phyloP scores from a whole-genome alignment of 2,797 vertebrate species.

The Sebastes baramenuke region DNA sequence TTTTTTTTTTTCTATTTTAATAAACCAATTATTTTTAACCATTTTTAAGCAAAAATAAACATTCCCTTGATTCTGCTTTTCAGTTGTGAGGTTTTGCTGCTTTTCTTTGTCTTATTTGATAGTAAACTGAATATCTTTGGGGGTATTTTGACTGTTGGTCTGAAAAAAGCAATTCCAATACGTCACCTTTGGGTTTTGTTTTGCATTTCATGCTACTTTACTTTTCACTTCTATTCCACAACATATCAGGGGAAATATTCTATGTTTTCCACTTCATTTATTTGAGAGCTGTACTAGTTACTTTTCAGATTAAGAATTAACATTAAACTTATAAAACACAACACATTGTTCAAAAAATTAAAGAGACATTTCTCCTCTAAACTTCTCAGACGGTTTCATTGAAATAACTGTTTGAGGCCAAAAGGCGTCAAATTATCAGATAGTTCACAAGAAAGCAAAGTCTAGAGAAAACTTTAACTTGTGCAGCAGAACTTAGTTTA shows the following conservation, averaged over 20 bases:
- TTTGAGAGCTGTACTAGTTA: background rate
- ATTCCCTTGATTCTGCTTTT: background rate
- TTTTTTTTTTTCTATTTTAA: background rate
- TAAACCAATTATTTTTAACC: background rate
- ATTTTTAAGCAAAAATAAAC: background rate
- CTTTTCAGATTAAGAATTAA: background rate
- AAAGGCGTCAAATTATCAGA: fast-evolving
- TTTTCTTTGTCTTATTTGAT: background rate
- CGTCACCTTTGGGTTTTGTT: no score
- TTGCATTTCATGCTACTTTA: background rate
- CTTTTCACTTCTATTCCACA: background rate
- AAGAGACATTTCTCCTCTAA: no score
- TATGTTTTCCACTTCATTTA: background rate
- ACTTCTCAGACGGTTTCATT: no score
- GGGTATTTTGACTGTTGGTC: no score
- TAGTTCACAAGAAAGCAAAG: background rate
- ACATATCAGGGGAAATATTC: background rate
- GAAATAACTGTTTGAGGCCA: no score
- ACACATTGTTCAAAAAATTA: no score
- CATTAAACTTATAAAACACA: background rate
- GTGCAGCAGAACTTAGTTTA: no score
- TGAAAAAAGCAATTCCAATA: no score
- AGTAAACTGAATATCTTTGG: background rate
- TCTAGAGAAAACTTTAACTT: background rate
- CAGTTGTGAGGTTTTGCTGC: background rate